Evolutionary conservation across 1,140 invertebrate genomes (phyloP).

Genomic region (Pachyrhynchus sulphureomaculatus): DNA sequence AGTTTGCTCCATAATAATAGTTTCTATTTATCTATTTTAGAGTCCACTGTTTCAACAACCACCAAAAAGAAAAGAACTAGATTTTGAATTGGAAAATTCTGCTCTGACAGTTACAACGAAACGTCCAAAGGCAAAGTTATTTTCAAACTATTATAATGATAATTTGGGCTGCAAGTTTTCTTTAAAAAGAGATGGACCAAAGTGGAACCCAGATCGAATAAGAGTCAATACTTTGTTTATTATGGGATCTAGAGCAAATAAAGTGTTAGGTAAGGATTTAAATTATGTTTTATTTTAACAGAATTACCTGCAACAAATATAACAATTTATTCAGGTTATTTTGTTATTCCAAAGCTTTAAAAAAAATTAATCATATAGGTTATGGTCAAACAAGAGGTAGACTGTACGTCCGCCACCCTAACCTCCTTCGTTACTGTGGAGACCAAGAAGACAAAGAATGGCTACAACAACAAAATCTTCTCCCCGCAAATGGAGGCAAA

Average conservation of each 20-base stretch:
- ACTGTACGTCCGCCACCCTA: slow-evolving; percentile 76
- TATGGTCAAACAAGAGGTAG: slow-evolving; percentile 73
- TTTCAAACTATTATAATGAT: slow-evolving; percentile 31
- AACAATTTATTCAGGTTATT: too few species aligned
- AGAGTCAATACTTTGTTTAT: slow-evolving; percentile 72
- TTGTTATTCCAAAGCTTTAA: too few species aligned
- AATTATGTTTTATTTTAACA: neutral
- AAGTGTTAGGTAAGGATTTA: slow-evolving; percentile 57
- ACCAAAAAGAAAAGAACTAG: slow-evolving; percentile 62
- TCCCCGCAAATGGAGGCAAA: slow-evolving; percentile 75
- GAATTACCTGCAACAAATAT: too few species aligned
- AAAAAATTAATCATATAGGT: too few species aligned
- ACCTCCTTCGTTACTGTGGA: slow-evolving; percentile 69
- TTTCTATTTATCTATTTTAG: too few species aligned
- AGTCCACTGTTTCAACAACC: slow-evolving; percentile 53
- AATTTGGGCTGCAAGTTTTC: slow-evolving; percentile 43
- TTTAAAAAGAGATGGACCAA: slow-evolving; percentile 53
- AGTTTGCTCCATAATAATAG: too few species aligned
- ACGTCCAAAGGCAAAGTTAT: slow-evolving; percentile 5
- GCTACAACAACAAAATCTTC: slow-evolving; percentile 73
- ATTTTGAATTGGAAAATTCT: slow-evolving; percentile 38
- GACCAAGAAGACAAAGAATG: slow-evolving; percentile 82
- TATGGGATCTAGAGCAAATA: slow-evolving; percentile 75
- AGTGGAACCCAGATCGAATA: slow-evolving; percentile 75
- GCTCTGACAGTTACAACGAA: slow-evolving; percentile 1